phyloP scores from a whole-genome alignment of 2,113 vertebrate species.

The Dasyprocta punctata region DNA sequence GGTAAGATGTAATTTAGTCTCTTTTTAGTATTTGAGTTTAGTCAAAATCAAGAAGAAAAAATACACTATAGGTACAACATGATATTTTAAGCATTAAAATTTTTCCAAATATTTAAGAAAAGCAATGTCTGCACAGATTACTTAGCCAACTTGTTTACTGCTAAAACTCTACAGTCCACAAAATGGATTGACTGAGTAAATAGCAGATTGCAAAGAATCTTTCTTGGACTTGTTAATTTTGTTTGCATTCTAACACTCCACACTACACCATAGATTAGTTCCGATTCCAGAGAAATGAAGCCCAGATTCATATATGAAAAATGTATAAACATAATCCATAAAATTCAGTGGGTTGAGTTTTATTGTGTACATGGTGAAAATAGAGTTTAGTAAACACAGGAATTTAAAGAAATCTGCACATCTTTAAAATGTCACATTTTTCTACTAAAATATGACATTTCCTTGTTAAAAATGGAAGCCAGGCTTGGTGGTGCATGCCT shows the following conservation, averaged over 20 bases:
- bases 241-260: constrained; percentile 7
- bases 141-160: not conserved
- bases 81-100: not conserved
- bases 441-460: constrained; percentile 24
- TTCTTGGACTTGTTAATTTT: constrained; percentile 50
- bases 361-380: not conserved
- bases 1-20: not conserved
- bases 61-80: not conserved
- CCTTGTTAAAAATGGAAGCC: constrained; percentile 45
- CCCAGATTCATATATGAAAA: not conserved
- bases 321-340: not conserved
- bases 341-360: not conserved
- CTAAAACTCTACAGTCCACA: not conserved
- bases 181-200: constrained; percentile 12
- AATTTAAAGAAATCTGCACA: not conserved
- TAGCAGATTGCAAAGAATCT: not conserved
- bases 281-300: not conserved
- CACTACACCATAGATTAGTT: not conserved
- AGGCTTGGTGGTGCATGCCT: too few species aligned
- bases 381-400: not conserved
- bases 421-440: not conserved
- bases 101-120: not conserved
- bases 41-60: not conserved
- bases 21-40: not conserved
- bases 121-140: not conserved